Percentiles rank a stretch among this genome's conserved stretches.
Conservation (phyloP, 2,888 invertebrate genomes). For the Heteromyza rotundicornis region DNA sequence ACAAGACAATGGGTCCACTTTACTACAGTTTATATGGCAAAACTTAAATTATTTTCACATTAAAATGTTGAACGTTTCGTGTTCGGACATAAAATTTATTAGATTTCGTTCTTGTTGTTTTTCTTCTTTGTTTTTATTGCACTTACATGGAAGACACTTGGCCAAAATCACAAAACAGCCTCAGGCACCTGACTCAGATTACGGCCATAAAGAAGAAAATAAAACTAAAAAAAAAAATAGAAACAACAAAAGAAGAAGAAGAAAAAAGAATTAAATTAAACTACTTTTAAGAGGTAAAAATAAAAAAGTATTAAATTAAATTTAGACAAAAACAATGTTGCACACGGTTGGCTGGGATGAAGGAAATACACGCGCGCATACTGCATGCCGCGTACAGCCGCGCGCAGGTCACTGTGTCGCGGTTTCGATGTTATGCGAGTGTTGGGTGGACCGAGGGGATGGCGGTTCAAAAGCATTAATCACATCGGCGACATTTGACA, state of each 20-base stretch:
- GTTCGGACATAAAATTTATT: not conserved
- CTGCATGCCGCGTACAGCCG: not conserved
- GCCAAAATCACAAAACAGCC: not conserved
- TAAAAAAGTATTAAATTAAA: not conserved
- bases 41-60: not conserved
- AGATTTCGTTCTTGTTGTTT: not conserved
- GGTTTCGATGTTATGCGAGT: not conserved
- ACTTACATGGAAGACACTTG: not conserved
- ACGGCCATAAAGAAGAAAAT: not conserved
- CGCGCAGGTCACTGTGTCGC: not conserved
- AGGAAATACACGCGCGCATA: not conserved
- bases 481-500: constrained; percentile 33
- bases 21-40: too few species aligned
- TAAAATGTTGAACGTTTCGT: not conserved
- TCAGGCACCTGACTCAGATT: not conserved
- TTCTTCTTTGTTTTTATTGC: too few species aligned
- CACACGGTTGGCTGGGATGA: not conserved
- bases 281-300: not conserved
- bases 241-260: not conserved
- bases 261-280: not conserved
- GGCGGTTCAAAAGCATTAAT: constrained; percentile 31
- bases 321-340: not conserved
- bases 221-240: not conserved
- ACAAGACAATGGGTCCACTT: too few species aligned
- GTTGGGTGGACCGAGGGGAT: not conserved